A percentile compares a stretch with the other conserved stretches of the same genome.
phyloP scores from a whole-genome alignment of 35 echinoderm and acorn worm species.

The Heliocidaris tuberculata region DNA sequence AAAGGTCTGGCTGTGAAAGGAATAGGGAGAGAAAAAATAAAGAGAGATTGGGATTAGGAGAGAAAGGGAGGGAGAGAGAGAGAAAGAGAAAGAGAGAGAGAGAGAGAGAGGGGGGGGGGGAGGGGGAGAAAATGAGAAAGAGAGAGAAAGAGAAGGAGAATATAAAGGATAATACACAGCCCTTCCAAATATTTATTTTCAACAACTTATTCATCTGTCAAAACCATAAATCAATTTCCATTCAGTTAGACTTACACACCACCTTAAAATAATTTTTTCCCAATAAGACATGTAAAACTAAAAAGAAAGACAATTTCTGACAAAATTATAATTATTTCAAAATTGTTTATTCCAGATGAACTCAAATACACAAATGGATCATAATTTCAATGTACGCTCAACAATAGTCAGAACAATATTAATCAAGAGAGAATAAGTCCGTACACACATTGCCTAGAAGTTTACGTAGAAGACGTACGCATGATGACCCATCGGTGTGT shows the following conservation, averaged over 20 bases:
- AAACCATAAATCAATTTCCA: too few species aligned
- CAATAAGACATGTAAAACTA: neutral
- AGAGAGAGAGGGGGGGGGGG: too few species aligned
- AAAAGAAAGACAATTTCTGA: neutral
- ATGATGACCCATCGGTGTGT: neutral
- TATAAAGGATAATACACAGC: neutral
- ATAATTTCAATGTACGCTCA: neutral
- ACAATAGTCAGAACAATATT: neutral
- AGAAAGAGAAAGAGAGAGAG: neutral
- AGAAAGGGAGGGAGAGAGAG: neutral
- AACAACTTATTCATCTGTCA: too few species aligned
- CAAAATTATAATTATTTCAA: neutral
- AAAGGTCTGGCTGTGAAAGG: neutral
- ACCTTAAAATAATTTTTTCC: too few species aligned
- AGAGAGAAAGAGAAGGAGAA: neutral
- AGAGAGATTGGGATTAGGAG: neutral
- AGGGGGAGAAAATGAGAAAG: neutral
- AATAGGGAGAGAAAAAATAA: too few species aligned
- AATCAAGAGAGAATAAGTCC: too few species aligned
- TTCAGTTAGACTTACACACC: too few species aligned
- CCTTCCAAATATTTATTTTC: too few species aligned
- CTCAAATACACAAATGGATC: neutral
- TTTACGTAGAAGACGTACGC: neutral
- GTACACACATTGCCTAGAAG: too few species aligned
- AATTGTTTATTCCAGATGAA: neutral